These are phyloP conservation scores for Julus scanicus DNA, from an alignment of 2,888 invertebrate species.

Conservation along the genomic window DNA sequence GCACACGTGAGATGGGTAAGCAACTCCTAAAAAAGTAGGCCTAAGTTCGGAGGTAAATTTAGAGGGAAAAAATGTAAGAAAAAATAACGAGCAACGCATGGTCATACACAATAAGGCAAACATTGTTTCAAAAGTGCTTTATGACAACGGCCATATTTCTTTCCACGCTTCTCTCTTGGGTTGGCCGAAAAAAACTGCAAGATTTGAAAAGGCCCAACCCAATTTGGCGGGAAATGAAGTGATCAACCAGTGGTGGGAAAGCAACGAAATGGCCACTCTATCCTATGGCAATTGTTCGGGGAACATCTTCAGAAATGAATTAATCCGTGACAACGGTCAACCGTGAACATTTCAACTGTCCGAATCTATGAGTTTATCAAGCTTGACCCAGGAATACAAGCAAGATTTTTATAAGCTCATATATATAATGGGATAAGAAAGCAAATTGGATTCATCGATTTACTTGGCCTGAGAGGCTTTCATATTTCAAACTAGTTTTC, in stretches of 20 bases:
- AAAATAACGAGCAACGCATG: background rate
- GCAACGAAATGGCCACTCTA: background rate
- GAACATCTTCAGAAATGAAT: constrained; percentile 21
- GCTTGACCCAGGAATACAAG: constrained; percentile 36
- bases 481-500: background rate
- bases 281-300: background rate
- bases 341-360: background rate
- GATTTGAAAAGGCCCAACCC: constrained; percentile 41
- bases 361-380: background rate
- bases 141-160: constrained; percentile 48
- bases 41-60: constrained; percentile 36
- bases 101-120: constrained; percentile 36
- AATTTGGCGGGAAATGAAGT: constrained; percentile 33
- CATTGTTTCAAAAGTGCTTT: constrained; percentile 50
- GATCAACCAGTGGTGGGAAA: constrained; percentile 8
- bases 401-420: background rate
- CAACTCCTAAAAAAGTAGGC: background rate
- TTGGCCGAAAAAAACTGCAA: background rate
- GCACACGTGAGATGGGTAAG: constrained; percentile 41
- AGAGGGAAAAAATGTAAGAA: background rate
- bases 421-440: constrained; percentile 6
- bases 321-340: constrained; percentile 1
- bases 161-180: background rate
- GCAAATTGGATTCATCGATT: background rate
- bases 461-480: background rate